A percentile compares a stretch with the other conserved stretches of the same genome.
phyloP scores from a whole-genome alignment of 2,797 vertebrate species.

The Anabas testudineus region DNA sequence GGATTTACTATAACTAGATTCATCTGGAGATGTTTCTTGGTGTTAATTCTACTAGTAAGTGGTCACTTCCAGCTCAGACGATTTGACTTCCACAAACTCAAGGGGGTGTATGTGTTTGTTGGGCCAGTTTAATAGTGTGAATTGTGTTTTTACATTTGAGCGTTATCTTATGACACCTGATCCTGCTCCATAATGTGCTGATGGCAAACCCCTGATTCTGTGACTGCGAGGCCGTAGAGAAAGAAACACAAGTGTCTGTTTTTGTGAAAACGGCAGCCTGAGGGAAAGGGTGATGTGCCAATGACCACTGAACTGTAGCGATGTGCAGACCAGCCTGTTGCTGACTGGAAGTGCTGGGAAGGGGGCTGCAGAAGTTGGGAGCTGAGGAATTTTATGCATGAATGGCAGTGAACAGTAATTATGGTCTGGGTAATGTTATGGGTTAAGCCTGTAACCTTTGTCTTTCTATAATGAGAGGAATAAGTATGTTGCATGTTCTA shows the following conservation, averaged over 20 bases:
- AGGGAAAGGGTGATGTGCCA: slow-evolving; percentile 53
- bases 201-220: slow-evolving; percentile 34
- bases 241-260: slow-evolving; percentile 56
- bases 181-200: slow-evolving; percentile 16
- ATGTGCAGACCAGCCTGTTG: slow-evolving; percentile 61
- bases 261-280: slow-evolving; percentile 68
- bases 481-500: slow-evolving; percentile 56
- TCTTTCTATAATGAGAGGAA: slow-evolving; percentile 69
- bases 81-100: neutral
- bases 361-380: slow-evolving; percentile 67
- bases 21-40: slow-evolving; percentile 5
- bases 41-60: neutral
- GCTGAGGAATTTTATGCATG: slow-evolving; percentile 83
- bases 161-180: slow-evolving; percentile 54
- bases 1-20: slow-evolving; percentile 14
- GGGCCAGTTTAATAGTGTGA: too few species aligned
- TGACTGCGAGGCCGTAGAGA: slow-evolving; percentile 35
- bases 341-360: slow-evolving; percentile 48
- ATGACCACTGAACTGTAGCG: slow-evolving; percentile 51
- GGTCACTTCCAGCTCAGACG: neutral
- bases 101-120: neutral
- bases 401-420: slow-evolving; percentile 81
- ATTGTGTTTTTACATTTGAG: slow-evolving; percentile 50
- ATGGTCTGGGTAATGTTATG: slow-evolving; percentile 68
- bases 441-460: slow-evolving; percentile 71